Evolutionary conservation across 2,888 invertebrate species (phyloP).

Genomic region (Andrena praecox): DNA sequence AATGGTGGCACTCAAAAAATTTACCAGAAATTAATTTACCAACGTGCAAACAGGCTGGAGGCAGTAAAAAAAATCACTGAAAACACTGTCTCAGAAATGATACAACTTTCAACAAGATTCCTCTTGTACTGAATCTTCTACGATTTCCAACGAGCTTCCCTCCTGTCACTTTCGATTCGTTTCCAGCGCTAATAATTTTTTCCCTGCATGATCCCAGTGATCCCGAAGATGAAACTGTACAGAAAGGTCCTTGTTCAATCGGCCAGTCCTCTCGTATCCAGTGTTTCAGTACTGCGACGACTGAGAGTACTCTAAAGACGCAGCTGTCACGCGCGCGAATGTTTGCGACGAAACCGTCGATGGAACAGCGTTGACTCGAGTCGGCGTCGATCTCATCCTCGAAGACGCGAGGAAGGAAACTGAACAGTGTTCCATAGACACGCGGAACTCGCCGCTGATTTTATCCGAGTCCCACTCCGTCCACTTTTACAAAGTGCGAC

Average conservation of each 20-base stretch:
- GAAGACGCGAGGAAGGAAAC: slow-evolving; percentile 69
- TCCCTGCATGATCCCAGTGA: background rate
- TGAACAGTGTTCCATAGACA: slow-evolving; percentile 68
- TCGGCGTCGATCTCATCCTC: slow-evolving; percentile 64
- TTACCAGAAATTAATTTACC: slow-evolving; percentile 24
- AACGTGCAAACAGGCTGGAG: background rate
- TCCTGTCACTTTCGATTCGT: slow-evolving; percentile 9
- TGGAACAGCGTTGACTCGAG: slow-evolving; percentile 8
- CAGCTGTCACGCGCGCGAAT: slow-evolving; percentile 25
- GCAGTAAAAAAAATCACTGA: background rate
- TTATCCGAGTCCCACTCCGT: slow-evolving; percentile 67
- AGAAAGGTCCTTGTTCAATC: background rate
- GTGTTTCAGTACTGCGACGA: background rate
- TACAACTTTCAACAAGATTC: background rate
- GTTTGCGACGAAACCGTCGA: slow-evolving; percentile 6
- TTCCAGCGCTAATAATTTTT: background rate
- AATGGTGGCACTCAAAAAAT: background rate
- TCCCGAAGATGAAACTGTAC: background rate
- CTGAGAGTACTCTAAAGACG: background rate
- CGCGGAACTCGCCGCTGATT: slow-evolving; percentile 63
- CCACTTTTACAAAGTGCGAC: slow-evolving; percentile 44
- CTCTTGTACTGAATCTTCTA: background rate
- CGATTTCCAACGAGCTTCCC: background rate
- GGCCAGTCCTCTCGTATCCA: background rate
- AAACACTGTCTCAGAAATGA: background rate